Base-by-base conservation (phyloP, 64 coral and sea anemone genomes). In the Pocillopora damicornis region DNA sequence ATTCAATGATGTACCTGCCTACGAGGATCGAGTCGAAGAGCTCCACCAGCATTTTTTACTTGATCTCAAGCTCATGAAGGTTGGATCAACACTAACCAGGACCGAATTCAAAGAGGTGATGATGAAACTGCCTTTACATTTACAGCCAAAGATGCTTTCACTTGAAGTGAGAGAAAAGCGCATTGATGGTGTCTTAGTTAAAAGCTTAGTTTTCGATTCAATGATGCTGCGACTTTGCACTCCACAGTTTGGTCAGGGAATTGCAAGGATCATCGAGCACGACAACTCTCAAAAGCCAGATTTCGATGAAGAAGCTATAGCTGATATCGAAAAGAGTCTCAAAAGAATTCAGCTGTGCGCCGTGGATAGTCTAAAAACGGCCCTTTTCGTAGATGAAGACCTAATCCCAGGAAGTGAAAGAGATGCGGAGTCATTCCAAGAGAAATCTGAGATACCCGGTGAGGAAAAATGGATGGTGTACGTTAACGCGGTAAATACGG, bases 101-200 rank as follows among this genome's bases (percentile, higher is more conserved):
- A 22, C 14, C 16, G 83, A 83, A 61, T 76, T 58, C 30, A 34
- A 88, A 56, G 56, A 74, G 11, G 1, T 93, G 18, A 37, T 93
- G 59, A 82, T 82, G 18, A 88, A 82, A 38, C 22, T 93, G 20
- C 91, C 91, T 59, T 22, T n/a, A 69, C 18, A 34, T 22, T 25
- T 93, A 73, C 91, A 73, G 10, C 91, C 91, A 51, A 6, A 2
- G 12, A 93, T 88, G 86, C 68, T 93, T 11, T 88, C 91, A 18
- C 60, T 57, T 1, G 78, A 63, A 14, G 86, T 93, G 17, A 69
- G 76, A 17, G 91, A 90, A 34, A 82, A 63, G 2, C 78, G 83
- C 18, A 59, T 10, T 22, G 18, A 75, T 76, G 23, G 56, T 36
- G 86, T 61, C 7, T 76, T 60, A 1, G 35, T 25, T 11, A 4